Percentiles rank a stretch among this genome's conserved stretches.
These are phyloP conservation scores for Mermis nigrescens DNA, from an alignment of 2,888 invertebrate genomes.

Conservation along the genomic window DNA sequence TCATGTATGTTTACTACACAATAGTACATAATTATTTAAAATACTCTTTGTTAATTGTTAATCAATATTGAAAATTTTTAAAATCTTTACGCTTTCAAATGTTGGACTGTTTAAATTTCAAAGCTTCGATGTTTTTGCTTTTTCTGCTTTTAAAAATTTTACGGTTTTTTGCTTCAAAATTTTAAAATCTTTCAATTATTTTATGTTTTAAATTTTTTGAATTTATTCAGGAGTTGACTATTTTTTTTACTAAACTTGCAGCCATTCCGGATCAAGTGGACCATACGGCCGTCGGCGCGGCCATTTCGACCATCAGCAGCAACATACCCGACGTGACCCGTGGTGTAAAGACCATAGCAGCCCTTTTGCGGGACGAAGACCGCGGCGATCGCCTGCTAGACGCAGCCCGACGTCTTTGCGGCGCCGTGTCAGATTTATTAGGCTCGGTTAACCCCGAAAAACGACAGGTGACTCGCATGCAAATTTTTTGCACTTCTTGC, in stretches of 20 bases:
- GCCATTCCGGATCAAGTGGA: slow-evolving; percentile 55
- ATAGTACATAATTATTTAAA: too few relatives aligned
- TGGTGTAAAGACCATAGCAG: slow-evolving; percentile 75
- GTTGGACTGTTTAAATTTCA: too few relatives aligned
- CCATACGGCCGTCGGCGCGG: slow-evolving; percentile 83
- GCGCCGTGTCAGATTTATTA: slow-evolving; percentile 70
- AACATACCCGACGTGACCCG: slow-evolving; percentile 81
- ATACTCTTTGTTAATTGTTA: too few relatives aligned
- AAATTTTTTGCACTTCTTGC: too few relatives aligned
- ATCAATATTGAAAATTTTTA: too few relatives aligned
- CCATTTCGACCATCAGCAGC: slow-evolving; percentile 85
- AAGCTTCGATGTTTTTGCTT: too few relatives aligned
- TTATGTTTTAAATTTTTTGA: too few relatives aligned
- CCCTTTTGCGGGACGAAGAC: slow-evolving; percentile 66
- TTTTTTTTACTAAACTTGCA: too few relatives aligned
- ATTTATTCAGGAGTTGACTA: too few relatives aligned
- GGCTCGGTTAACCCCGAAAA: slow-evolving; percentile 85
- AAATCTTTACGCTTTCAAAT: too few relatives aligned
- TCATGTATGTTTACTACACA: too few relatives aligned
- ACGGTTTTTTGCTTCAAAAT: background rate
- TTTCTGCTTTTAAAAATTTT: too few relatives aligned
- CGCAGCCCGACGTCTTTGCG: slow-evolving; percentile 74
- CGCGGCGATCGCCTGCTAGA: slow-evolving; percentile 67
- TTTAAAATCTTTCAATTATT: background rate
- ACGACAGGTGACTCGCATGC: slow-evolving; percentile 54